Percentiles rank a stretch among this genome's conserved stretches.
Evolutionary conservation across 2,888 invertebrate genomes (phyloP).

Genomic region (Drosophila infuscata): DNA sequence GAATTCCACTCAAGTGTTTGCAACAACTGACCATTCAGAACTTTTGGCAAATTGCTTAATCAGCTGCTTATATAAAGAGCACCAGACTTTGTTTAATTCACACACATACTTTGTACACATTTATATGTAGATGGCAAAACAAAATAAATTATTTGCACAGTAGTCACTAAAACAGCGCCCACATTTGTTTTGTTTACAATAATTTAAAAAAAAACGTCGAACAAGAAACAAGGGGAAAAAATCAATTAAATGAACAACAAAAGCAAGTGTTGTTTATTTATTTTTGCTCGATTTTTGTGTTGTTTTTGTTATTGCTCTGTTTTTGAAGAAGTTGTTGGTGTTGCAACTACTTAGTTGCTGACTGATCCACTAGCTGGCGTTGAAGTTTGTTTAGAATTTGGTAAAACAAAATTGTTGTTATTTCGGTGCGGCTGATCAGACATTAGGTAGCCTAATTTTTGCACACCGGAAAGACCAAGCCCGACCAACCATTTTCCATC

Average conservation of each 20-base stretch:
- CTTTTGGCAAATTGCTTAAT: conserved; percentile 36
- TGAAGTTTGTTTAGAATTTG: conserved; percentile 38
- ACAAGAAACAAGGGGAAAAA: conserved; percentile 28
- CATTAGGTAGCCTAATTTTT: not conserved
- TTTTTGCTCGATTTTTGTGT: conserved; percentile 1
- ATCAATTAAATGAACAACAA: conserved; percentile 40
- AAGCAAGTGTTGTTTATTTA: conserved; percentile 47
- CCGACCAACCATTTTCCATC: not conserved
- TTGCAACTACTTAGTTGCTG: conserved; percentile 33
- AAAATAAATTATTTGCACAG: conserved; percentile 64
- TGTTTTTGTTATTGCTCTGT: conserved; percentile 6
- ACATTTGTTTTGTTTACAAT: conserved; percentile 72
- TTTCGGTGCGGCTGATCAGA: conserved; percentile 13
- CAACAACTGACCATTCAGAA: conserved; percentile 22
- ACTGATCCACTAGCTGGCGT: conserved; percentile 15
- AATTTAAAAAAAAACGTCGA: conserved; percentile 70
- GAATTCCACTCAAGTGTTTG: conserved; percentile 28
- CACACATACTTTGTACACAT: not conserved
- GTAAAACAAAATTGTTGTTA: conserved; percentile 7
- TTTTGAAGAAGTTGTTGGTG: conserved; percentile 14
- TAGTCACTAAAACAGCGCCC: conserved; percentile 68
- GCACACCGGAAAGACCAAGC: not conserved
- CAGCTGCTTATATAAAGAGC: conserved; percentile 47
- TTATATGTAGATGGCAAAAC: conserved; percentile 4
- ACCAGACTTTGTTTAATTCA: conserved; percentile 21